Conservation (phyloP, 2,113 vertebrate species). For the Cebidichthys violaceus region DNA sequence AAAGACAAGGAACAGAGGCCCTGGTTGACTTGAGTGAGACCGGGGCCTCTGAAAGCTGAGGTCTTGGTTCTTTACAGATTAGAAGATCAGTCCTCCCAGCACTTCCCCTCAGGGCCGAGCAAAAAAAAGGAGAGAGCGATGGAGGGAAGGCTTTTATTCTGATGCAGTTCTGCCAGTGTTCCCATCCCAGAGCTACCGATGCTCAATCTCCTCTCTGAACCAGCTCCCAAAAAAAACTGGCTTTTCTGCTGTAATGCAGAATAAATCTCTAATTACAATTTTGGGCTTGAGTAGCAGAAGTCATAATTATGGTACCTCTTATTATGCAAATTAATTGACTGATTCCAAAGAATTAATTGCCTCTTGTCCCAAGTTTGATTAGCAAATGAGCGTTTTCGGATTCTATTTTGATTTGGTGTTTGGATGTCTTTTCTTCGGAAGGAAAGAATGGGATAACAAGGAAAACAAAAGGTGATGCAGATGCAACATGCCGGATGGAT, state of each 20-base stretch:
- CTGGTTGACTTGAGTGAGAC: conserved; percentile 55
- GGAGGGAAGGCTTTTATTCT: conserved; percentile 71
- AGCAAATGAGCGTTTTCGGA: conserved; percentile 82
- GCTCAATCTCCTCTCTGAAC: conserved; percentile 72
- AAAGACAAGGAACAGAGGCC: conserved; percentile 51
- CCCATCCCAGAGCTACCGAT: conserved; percentile 76
- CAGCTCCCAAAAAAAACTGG: conserved; percentile 72
- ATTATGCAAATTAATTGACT: conserved; percentile 86
- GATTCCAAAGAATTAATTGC: conserved; percentile 86
- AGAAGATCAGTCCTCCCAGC: conserved; percentile 77
- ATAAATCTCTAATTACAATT: conserved; percentile 86
- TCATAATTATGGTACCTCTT: conserved; percentile 86
- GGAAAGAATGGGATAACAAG: conserved; percentile 58
- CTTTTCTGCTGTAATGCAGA: conserved; percentile 81
- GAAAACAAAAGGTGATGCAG: conserved; percentile 66
- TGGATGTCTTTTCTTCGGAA: conserved; percentile 51
- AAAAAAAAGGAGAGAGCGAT: conserved; percentile 56
- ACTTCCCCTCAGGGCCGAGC: conserved; percentile 68
- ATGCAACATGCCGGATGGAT: conserved; percentile 36
- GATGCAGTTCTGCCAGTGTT: conserved; percentile 71
- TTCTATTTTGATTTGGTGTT: conserved; percentile 75
- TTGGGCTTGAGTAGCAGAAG: conserved; percentile 83
- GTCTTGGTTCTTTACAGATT: conserved; percentile 81
- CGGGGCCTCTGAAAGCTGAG: conserved; percentile 63
- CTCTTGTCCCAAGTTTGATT: conserved; percentile 85